Percentiles rank a stretch among this genome's conserved stretches.
These are phyloP conservation scores for Stichopus chloronotus DNA, from an alignment of 35 echinoderm and acorn worm species.

Conservation along the genomic window DNA sequence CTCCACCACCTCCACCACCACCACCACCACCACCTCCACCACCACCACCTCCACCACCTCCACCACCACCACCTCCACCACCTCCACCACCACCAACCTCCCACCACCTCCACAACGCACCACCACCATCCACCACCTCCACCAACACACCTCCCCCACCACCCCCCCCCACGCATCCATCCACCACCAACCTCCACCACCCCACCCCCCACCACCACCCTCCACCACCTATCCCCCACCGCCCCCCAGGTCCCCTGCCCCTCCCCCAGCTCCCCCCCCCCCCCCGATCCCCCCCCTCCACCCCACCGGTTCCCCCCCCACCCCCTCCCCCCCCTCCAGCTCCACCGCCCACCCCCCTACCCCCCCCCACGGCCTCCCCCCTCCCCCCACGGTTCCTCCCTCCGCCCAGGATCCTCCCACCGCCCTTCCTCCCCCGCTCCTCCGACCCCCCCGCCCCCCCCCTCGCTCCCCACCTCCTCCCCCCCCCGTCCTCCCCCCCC, in stretches of 20 bases:
- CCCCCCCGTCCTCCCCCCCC: no score
- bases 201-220: background rate
- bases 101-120: background rate
- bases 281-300: no score
- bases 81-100: background rate
- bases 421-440: no score
- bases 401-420: no score
- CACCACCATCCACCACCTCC: background rate
- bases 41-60: conserved; percentile 15
- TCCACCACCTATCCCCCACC: background rate
- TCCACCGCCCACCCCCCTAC: no score
- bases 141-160: background rate
- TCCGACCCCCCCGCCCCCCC: no score
- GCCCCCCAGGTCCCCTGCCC: no score
- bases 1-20: background rate
- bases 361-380: no score
- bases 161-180: background rate
- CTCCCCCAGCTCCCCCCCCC: no score
- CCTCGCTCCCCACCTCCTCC: no score
- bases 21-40: background rate
- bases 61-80: background rate
- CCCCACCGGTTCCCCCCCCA: background rate
- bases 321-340: background rate
- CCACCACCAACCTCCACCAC: background rate
- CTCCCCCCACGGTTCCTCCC: no score